A percentile compares a stretch with the other conserved stretches of the same genome.
phyloP scores from a whole-genome alignment of 2,113 vertebrate species.

The Myotis yumanensis region DNA sequence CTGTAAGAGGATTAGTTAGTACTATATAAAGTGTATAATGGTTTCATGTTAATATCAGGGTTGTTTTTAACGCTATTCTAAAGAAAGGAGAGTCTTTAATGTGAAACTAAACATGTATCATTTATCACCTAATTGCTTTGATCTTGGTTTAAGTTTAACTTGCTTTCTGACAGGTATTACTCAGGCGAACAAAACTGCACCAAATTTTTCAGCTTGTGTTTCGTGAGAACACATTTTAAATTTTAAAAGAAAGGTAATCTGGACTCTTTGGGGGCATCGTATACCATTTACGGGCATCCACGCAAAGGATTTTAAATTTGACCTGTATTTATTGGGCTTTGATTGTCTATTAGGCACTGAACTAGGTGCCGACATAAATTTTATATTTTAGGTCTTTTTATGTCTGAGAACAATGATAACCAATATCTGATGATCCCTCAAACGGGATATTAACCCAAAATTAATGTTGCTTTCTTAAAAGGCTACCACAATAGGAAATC shows the following conservation, averaged over 20 bases:
- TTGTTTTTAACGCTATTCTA: not conserved
- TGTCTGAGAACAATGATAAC: not conserved
- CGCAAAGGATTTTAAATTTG: slow-evolving; percentile 16
- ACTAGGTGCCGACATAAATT: not conserved
- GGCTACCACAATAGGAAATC: not conserved
- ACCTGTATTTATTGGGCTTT: not conserved
- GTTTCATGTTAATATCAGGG: not conserved
- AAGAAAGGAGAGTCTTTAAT: not conserved
- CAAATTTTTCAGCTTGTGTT: not conserved
- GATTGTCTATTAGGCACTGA: not conserved
- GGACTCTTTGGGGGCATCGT: not conserved
- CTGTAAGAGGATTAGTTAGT: not conserved
- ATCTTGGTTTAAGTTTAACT: slow-evolving; percentile 39
- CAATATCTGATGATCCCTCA: not conserved
- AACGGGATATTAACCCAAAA: slow-evolving; percentile 6
- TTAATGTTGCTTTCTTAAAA: slow-evolving; percentile 3
- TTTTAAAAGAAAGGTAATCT: not conserved
- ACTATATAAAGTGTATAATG: not conserved
- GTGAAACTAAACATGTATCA: not conserved
- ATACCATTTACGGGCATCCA: not conserved
- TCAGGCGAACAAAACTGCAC: not conserved
- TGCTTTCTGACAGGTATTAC: not conserved
- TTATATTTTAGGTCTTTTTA: not conserved
- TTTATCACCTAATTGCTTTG: not conserved
- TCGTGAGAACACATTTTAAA: not conserved